phyloP scores from a whole-genome alignment of 2,113 vertebrate genomes.

The Elgaria multicarinata region DNA sequence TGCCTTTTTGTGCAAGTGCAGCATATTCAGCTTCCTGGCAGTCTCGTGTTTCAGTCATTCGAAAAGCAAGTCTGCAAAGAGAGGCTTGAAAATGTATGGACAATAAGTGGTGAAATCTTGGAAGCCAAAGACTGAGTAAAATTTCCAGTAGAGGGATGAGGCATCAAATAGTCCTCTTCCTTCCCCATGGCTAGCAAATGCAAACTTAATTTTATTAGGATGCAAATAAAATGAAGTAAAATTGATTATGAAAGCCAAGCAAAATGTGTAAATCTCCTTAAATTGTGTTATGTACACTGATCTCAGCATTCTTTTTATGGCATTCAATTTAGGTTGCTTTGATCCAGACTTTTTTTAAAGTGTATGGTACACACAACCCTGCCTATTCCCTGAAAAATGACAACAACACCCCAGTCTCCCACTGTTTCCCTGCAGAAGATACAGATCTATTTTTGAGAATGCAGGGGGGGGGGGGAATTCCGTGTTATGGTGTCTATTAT shows the following conservation, averaged over 20 bases:
- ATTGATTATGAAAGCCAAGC: background rate
- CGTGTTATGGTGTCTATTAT: slow-evolving; percentile 48
- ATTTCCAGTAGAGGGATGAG: background rate
- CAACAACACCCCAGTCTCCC: slow-evolving; percentile 33
- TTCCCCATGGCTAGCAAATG: background rate
- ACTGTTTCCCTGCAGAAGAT: slow-evolving; percentile 28
- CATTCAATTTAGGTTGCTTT: background rate
- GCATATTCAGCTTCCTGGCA: background rate
- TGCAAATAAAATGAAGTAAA: background rate
- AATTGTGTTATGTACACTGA: background rate
- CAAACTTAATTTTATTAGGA: background rate
- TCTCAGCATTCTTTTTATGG: background rate
- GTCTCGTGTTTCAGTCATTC: background rate
- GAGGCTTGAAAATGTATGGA: background rate
- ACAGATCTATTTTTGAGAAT: slow-evolving; percentile 35
- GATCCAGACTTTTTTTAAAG: slow-evolving; percentile 41
- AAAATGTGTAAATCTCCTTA: background rate
- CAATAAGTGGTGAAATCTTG: background rate
- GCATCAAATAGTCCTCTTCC: background rate
- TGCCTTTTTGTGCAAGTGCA: background rate
- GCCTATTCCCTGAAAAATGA: slow-evolving; percentile 34
- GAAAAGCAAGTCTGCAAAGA: background rate
- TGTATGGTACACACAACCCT: slow-evolving; percentile 30
- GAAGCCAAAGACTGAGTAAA: background rate
- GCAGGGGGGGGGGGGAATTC: no score